phyloP scores from a whole-genome alignment of 2,888 invertebrate genomes.

The Volucella zonaria region DNA sequence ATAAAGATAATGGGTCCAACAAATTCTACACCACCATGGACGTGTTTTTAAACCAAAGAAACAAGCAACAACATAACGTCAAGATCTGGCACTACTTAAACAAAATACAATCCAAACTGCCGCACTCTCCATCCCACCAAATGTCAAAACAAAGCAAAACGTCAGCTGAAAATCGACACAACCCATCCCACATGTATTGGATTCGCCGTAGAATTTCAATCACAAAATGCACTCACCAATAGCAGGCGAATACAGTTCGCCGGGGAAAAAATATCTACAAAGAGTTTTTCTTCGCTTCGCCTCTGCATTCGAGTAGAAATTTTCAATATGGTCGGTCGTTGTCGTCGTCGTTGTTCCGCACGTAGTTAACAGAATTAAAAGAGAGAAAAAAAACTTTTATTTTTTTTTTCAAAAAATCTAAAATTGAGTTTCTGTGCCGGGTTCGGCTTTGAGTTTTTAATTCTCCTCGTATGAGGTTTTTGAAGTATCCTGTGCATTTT shows the following conservation, averaged over 20 bases:
- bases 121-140: not conserved
- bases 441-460: constrained; percentile 3
- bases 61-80: too few species aligned
- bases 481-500: constrained; percentile 1
- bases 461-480: constrained; percentile 5
- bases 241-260: constrained; percentile 31
- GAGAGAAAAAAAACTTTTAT: constrained; percentile 16
- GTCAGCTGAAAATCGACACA: constrained; percentile 30
- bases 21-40: too few species aligned
- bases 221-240: constrained; percentile 34
- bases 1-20: too few species aligned
- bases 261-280: constrained; percentile 51
- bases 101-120: not conserved
- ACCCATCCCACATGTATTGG: constrained; percentile 27
- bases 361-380: constrained; percentile 38
- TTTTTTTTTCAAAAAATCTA: constrained; percentile 10
- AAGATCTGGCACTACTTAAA: not conserved
- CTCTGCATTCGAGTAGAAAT: constrained; percentile 68
- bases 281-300: constrained; percentile 42
- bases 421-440: constrained; percentile 5
- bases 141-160: constrained; percentile 44
- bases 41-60: too few species aligned
- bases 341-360: constrained; percentile 33
- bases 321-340: constrained; percentile 49
- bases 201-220: constrained; percentile 42